These are phyloP conservation scores for Tangara arthus DNA, from an alignment of 2,797 vertebrate genomes.

Conservation along the genomic window DNA sequence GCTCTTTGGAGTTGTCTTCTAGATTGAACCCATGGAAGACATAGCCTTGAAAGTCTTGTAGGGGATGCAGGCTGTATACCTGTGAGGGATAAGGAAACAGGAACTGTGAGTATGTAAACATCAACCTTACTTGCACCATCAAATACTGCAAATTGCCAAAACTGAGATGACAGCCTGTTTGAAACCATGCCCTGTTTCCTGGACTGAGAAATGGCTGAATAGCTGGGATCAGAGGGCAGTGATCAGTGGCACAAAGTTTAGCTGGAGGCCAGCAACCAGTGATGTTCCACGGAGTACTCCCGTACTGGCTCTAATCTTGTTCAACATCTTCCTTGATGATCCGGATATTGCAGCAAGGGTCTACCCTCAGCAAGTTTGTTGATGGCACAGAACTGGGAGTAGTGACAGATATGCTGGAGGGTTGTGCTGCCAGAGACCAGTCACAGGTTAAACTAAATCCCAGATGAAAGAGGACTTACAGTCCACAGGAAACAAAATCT, in stretches of 20 bases:
- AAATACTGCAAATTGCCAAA: not conserved
- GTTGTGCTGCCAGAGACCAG: not conserved
- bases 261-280: not conserved
- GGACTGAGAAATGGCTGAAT: not conserved
- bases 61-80: conserved; percentile 68
- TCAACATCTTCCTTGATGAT: not conserved
- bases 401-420: not conserved
- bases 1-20: conserved; percentile 61
- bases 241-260: not conserved
- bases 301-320: not conserved
- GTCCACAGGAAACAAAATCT: not conserved
- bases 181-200: not conserved
- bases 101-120: not conserved
- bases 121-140: rapidly evolving
- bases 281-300: too few species aligned
- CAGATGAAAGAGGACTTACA: not conserved
- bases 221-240: not conserved
- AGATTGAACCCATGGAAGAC: conserved; percentile 59
- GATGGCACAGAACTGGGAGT: not conserved
- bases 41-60: conserved; percentile 61
- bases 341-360: not conserved
- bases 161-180: not conserved
- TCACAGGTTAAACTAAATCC: not conserved
- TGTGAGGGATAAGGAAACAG: conserved; percentile 2
- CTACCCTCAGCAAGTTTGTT: not conserved